Percentiles rank a stretch among this genome's conserved stretches.
Conservation (phyloP, 2,113 vertebrate species). For the Vimba vimba region DNA sequence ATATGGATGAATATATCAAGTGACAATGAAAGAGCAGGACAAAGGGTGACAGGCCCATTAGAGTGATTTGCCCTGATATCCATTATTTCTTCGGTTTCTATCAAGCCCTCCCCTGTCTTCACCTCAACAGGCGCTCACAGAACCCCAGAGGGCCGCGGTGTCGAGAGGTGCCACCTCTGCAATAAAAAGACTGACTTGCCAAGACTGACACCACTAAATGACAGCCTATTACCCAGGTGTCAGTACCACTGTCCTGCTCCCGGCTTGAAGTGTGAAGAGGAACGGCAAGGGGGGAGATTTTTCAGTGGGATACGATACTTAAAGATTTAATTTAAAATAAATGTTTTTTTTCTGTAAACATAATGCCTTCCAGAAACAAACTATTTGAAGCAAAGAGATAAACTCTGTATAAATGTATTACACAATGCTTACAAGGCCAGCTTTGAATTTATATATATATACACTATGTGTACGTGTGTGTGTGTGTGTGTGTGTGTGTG, state of each 20-base stretch:
- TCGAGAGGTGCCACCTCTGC: slow-evolving; percentile 65
- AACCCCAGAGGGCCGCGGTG: slow-evolving; percentile 28
- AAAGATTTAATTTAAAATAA: neutral
- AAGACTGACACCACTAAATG: slow-evolving; percentile 83
- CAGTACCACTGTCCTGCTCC: slow-evolving; percentile 76
- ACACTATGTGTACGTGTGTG: too few species aligned
- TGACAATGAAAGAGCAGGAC: slow-evolving; percentile 59
- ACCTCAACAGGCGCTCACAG: slow-evolving; percentile 6
- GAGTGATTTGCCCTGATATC: slow-evolving; percentile 76
- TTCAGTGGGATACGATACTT: neutral
- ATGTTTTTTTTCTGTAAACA: neutral
- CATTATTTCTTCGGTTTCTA: slow-evolving; percentile 82
- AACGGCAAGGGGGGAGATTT: neutral
- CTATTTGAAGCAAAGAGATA: too few species aligned
- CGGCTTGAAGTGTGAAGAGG: slow-evolving; percentile 67
- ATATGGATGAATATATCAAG: slow-evolving; percentile 77
- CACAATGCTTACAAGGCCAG: too few species aligned
- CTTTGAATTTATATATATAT: too few species aligned
- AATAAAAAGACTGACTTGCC: slow-evolving; percentile 73
- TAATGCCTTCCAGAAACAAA: neutral
- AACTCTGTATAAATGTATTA: too few species aligned
- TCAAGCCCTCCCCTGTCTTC: slow-evolving; percentile 55
- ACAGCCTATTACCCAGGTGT: slow-evolving; percentile 83
- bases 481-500: too few species aligned
- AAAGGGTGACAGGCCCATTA: slow-evolving; percentile 80